Percentiles rank a stretch among this genome's conserved stretches.
phyloP scores from a whole-genome alignment of 2,797 vertebrate species.

The Arctocebus calabarensis region DNA sequence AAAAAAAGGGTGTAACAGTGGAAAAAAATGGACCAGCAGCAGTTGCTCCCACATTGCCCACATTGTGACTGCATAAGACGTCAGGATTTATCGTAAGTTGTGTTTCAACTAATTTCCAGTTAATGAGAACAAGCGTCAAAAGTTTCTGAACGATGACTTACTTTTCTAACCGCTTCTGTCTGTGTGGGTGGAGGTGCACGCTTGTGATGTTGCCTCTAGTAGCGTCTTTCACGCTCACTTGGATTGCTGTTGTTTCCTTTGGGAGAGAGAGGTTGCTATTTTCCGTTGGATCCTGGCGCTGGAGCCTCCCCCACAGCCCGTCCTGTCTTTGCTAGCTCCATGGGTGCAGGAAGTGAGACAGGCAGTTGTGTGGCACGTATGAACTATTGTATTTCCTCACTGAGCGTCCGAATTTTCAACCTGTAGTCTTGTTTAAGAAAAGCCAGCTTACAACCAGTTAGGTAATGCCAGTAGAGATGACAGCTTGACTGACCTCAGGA shows the following conservation, averaged over 20 bases:
- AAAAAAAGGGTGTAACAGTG: not conserved
- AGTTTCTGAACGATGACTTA: slow-evolving; percentile 16
- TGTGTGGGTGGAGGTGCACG: rapidly evolving
- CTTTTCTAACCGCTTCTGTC: not conserved
- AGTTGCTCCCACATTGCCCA: not conserved
- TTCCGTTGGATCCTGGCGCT: not conserved
- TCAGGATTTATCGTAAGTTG: not conserved
- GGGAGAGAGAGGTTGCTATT: not conserved
- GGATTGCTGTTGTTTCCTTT: rapidly evolving
- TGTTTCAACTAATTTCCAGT: slow-evolving; percentile 40
- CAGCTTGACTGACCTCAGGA: not conserved
- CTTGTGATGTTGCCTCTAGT: not conserved
- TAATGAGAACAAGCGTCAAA: not conserved
- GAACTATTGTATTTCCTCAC: not conserved
- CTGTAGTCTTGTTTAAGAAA: not conserved
- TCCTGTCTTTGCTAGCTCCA: not conserved
- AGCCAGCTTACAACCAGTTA: not conserved
- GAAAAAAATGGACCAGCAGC: not conserved
- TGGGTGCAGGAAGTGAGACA: not conserved
- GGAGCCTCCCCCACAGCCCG: not conserved
- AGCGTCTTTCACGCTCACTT: rapidly evolving
- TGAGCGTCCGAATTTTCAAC: not conserved
- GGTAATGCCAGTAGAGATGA: not conserved
- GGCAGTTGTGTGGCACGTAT: not conserved
- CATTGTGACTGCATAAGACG: too few species aligned